Conservation (phyloP, 2,888 invertebrate species). For the Oscheius sp. region DNA sequence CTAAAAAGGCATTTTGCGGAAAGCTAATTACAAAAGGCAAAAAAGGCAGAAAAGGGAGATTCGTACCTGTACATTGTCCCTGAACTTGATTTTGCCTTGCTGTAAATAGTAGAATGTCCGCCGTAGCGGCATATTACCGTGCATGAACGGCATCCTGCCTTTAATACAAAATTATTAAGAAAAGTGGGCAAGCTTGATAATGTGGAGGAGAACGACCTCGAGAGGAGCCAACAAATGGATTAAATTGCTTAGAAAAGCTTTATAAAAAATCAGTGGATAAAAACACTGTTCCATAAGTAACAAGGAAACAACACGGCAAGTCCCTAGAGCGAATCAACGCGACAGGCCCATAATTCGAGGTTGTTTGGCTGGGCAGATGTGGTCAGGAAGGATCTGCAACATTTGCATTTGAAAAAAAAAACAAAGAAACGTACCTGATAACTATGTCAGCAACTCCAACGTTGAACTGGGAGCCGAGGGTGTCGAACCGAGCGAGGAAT, state of each 20-base stretch:
- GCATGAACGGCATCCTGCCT: slow-evolving; percentile 69
- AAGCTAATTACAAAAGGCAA: no score
- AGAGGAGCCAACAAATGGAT: no score
- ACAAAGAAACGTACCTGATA: slow-evolving; percentile 26
- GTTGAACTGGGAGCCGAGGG: slow-evolving; percentile 53
- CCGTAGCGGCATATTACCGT: slow-evolving; percentile 72
- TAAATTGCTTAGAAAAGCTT: no score
- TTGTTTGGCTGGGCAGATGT: slow-evolving; percentile 52
- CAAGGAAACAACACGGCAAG: no score
- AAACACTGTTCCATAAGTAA: no score
- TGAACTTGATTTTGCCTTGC: slow-evolving; percentile 70
- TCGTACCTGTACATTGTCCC: slow-evolving; percentile 66
- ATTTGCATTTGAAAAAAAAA: not conserved
- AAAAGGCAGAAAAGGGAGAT: not conserved
- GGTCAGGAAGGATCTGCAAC: slow-evolving; percentile 32
- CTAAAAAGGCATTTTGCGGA: slow-evolving; percentile 18
- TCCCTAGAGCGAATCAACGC: slow-evolving; percentile 39
- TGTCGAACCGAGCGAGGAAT: slow-evolving; percentile 59
- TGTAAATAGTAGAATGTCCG: slow-evolving; percentile 72
- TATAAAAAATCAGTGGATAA: no score
- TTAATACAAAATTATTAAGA: not conserved
- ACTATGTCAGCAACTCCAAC: slow-evolving; percentile 46
- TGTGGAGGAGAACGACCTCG: not conserved
- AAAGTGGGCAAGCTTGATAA: not conserved
- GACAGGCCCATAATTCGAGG: slow-evolving; percentile 55